Evolutionary conservation across 1,140 invertebrate genomes (phyloP), one percentile per base, ranked within the genome.

Genomic region (Drosophila obscura): DNA sequence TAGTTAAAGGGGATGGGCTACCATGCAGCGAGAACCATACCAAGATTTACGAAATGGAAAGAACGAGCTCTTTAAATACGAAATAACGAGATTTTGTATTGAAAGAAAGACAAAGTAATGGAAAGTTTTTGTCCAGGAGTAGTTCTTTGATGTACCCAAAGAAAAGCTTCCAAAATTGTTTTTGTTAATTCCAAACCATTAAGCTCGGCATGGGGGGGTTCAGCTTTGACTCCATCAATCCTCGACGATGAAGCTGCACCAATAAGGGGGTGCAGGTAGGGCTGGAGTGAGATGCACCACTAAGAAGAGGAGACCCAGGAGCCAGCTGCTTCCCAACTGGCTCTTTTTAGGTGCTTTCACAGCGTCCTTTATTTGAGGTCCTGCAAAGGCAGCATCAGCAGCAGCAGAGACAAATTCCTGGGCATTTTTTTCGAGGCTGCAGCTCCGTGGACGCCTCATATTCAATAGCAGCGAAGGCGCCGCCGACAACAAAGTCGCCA

Each of bases 121-220:
- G 19, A 19, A 19, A 1, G 1, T 19, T 19, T 19, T 19, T 19
- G 19, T 1, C 19, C 2, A 1, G 19, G 1, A 19, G 19, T 19
- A 19, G 2, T 19, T 19, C 19, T 19, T 19, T 19, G 19, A 19
- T 0, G 19, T 19, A 19, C 19, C 19, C 19, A 19, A 1, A 19
- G 19, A 19, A 60, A 60, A 51, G 28, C 45, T 48, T 15, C 24
- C 13, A 44, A 50, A 59, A 75, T 66, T 55, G 55, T 19, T 19
- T 44, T 50, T 67, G 55, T 67, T 74, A 58, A 66, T 73, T 74
- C 43, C 35, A 73, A 64, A 39, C 58, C 53, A 55, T 63, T 65
- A 57, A 49, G 41, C 51, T 44, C 26, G 35, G 15, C 59, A 35
- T 16, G 7, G 22, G 6, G 7, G 22, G 6, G 15, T 16, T 62